phyloP scores from a whole-genome alignment of 1,140 invertebrate species.

The Ceratosolen solmsi region DNA sequence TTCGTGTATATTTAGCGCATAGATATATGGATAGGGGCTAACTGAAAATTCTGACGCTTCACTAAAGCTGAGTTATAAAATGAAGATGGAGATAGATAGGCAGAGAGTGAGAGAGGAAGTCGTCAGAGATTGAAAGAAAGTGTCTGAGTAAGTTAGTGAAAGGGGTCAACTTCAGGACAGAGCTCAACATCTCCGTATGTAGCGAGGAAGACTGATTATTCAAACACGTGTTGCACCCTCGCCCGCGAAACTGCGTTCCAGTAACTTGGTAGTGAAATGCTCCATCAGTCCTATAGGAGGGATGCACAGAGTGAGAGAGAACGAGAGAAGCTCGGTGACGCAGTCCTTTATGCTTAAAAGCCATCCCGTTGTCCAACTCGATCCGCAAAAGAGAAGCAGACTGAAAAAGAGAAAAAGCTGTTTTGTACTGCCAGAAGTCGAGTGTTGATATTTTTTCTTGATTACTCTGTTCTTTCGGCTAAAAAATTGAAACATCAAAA shows the following conservation, averaged over 20 bases:
- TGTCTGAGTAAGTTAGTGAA: not conserved
- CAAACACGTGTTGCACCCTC: not conserved
- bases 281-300: not conserved
- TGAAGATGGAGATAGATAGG: not conserved
- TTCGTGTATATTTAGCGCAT: too few species aligned
- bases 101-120: not conserved
- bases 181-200: not conserved
- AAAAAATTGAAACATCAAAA: constrained; percentile 38
- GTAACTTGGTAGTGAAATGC: constrained; percentile 3
- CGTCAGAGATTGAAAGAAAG: not conserved
- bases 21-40: too few species aligned
- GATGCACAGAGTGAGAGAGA: not conserved
- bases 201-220: constrained; percentile 45
- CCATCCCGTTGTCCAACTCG: constrained; percentile 5
- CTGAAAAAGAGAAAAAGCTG: not conserved
- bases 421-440: not conserved
- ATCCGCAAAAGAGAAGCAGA: not conserved
- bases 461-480: not conserved
- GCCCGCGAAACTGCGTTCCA: not conserved
- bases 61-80: not conserved
- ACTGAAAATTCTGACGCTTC: not conserved
- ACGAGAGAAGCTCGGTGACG: constrained; percentile 6
- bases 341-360: constrained; percentile 18
- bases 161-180: not conserved
- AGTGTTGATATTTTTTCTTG: not conserved